These are phyloP conservation scores for Zophobas atratus DNA, from an alignment of 1,140 invertebrate genomes.

Conservation along the genomic window DNA sequence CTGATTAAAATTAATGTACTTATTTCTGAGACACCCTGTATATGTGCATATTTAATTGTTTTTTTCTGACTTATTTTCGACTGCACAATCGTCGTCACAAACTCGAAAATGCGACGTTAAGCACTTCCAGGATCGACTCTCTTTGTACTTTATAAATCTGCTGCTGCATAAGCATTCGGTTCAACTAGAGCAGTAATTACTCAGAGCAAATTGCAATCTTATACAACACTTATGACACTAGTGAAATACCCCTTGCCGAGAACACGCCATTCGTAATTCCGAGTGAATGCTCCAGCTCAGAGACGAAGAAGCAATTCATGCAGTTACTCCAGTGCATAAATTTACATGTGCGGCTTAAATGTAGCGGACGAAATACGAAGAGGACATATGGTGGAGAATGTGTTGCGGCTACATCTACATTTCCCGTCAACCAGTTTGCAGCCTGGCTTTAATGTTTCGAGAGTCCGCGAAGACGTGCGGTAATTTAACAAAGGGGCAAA, in stretches of 20 bases:
- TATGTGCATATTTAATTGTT: too few species aligned
- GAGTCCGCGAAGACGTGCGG: constrained; percentile 8
- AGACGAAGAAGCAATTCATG: constrained; percentile 29
- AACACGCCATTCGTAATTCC: constrained; percentile 34
- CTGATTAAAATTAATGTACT: too few species aligned
- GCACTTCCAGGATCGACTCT: too few species aligned
- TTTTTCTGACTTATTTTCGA: too few species aligned
- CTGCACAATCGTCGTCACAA: too few species aligned
- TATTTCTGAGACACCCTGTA: too few species aligned
- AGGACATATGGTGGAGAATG: constrained; percentile 19
- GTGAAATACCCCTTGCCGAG: constrained; percentile 12
- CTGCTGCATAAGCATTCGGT: too few species aligned
- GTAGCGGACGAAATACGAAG: constrained; percentile 26
- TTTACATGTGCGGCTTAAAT: constrained; percentile 31
- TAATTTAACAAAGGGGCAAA: constrained; percentile 16
- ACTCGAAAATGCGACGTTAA: too few species aligned
- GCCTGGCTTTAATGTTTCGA: constrained; percentile 4
- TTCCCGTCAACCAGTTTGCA: constrained; percentile 24
- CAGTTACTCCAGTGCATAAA: constrained; percentile 32
- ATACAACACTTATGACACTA: constrained; percentile 38
- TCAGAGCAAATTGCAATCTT: constrained; percentile 36
- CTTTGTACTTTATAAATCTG: too few species aligned
- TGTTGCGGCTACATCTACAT: constrained; percentile 36
- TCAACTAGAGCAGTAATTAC: constrained; percentile 18
- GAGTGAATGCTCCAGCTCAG: constrained; percentile 20